Evolutionary conservation across 2,113 vertebrate genomes (phyloP).

Genomic region (Cricetomys ansorgei): DNA sequence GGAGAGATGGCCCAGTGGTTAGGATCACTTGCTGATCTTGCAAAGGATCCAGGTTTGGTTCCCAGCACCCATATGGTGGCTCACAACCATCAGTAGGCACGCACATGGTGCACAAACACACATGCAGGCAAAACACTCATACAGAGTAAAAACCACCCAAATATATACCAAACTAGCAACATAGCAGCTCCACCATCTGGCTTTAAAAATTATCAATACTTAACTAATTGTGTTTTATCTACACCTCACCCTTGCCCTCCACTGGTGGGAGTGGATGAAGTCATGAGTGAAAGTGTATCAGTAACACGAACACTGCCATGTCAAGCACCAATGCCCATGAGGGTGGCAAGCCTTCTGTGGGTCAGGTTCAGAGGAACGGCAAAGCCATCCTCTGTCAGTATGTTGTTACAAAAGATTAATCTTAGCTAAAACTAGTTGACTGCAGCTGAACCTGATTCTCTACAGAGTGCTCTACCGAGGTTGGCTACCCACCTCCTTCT

Average conservation of each 20-base stretch:
- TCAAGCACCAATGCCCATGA: neutral
- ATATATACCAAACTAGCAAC: neutral
- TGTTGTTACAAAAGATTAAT: neutral
- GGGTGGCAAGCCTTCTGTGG: neutral
- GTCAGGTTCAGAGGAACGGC: neutral
- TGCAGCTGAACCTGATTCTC: neutral
- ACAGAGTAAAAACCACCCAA: neutral
- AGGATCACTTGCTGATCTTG: neutral
- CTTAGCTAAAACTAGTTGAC: neutral
- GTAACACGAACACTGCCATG: neutral
- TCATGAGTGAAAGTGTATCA: neutral
- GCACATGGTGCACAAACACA: neutral
- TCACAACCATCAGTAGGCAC: neutral
- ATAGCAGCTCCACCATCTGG: neutral
- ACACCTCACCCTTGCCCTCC: neutral
- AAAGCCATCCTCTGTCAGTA: neutral
- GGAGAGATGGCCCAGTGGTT: neutral
- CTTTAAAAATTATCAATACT: neutral
- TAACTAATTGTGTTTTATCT: neutral
- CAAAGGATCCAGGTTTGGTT: neutral
- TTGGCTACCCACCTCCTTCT: neutral
- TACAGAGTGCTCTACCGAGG: neutral
- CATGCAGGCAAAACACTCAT: neutral
- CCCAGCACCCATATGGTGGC: neutral
- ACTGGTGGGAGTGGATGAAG: neutral